Evolutionary conservation across 2,888 invertebrate genomes (phyloP).

Genomic region (Ennomos erosarius): DNA sequence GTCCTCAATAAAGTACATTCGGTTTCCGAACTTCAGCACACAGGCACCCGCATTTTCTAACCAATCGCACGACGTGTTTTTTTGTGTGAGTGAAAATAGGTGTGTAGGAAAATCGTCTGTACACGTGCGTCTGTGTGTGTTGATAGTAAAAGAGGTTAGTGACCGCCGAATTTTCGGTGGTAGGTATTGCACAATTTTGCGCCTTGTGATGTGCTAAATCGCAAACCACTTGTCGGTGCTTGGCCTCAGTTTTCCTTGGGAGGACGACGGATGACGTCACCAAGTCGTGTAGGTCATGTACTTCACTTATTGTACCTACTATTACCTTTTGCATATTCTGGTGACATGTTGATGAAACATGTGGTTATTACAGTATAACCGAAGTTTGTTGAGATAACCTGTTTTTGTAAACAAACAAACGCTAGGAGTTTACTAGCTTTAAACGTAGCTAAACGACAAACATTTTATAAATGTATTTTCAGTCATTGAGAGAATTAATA

Average conservation of each 20-base stretch:
- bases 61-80: constrained; percentile 36
- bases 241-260: constrained; percentile 27
- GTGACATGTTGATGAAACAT: constrained; percentile 1
- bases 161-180: constrained; percentile 65
- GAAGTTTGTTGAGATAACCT: constrained; percentile 13
- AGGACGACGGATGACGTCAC: constrained; percentile 26
- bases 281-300: constrained; percentile 33
- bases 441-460: no score
- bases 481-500: no score
- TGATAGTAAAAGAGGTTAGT: constrained; percentile 50
- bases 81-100: constrained; percentile 48
- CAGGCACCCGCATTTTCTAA: constrained; percentile 34
- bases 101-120: constrained; percentile 52
- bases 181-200: constrained; percentile 61
- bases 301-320: constrained; percentile 7
- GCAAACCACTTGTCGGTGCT: constrained; percentile 14
- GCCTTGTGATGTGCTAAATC: constrained; percentile 25
- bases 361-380: constrained; percentile 1
- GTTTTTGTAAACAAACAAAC: constrained; percentile 10
- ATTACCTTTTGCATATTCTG: constrained; percentile 8
- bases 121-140: constrained; percentile 49
- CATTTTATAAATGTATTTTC: no score
- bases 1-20: constrained; percentile 55
- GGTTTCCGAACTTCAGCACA: constrained; percentile 41
- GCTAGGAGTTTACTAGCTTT: background rate